Conservation (phyloP, 2,113 vertebrate genomes). For the Leptocoma aspasia region DNA sequence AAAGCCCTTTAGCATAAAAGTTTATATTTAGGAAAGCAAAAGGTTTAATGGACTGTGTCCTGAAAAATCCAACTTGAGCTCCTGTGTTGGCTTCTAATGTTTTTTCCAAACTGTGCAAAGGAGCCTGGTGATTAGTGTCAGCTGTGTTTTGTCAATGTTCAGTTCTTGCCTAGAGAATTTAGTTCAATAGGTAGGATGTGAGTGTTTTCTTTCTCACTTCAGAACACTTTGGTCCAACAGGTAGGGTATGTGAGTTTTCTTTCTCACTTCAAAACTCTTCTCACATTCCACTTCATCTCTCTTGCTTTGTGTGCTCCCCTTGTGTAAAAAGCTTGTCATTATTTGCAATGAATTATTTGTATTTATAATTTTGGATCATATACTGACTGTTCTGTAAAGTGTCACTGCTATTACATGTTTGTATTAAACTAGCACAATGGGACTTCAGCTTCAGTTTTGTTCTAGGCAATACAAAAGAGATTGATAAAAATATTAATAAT, state of each 20-base stretch:
- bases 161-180: neutral
- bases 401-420: neutral
- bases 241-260: neutral
- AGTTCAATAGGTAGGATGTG: neutral
- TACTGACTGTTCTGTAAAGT: neutral
- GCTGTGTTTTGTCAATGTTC: neutral
- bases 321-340: neutral
- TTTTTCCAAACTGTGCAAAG: neutral
- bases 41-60: neutral
- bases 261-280: neutral
- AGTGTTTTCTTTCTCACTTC: neutral
- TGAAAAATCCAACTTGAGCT: neutral
- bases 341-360: neutral
- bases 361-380: neutral
- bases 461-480: neutral
- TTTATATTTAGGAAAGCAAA: neutral
- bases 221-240: neutral
- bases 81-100: neutral
- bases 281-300: neutral
- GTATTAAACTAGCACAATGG: neutral
- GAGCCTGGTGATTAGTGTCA: neutral
- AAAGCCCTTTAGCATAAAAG: neutral
- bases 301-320: neutral
- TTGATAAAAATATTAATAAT: neutral
- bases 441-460: neutral